phyloP scores from a whole-genome alignment of 2,888 invertebrate genomes.

The Brachyptera risi region DNA sequence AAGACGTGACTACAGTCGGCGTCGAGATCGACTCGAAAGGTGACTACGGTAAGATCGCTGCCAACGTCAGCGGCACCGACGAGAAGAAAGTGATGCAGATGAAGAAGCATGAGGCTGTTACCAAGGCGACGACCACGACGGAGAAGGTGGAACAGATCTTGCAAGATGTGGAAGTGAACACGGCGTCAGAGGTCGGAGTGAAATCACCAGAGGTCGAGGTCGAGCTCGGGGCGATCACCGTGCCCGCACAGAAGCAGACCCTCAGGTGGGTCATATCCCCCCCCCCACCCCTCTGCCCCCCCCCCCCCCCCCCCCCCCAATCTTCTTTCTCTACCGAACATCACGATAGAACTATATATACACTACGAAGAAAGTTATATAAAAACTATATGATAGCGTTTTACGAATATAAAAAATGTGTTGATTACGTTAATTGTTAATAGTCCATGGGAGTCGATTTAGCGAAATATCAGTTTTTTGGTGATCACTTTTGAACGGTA shows the following conservation, averaged over 20 bases:
- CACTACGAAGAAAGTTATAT: too few species aligned
- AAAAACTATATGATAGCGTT: too few species aligned
- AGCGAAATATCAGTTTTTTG: too few species aligned
- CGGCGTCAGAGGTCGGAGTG: slow-evolving; percentile 30
- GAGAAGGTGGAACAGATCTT: slow-evolving; percentile 34
- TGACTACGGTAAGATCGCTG: slow-evolving; percentile 35
- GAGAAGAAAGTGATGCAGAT: slow-evolving; percentile 37
- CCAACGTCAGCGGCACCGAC: slow-evolving; percentile 32
- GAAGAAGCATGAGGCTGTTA: slow-evolving; percentile 30
- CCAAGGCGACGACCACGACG: slow-evolving; percentile 31
- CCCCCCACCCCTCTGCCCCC: too few species aligned
- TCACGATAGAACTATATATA: too few species aligned
- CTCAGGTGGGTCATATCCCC: not conserved
- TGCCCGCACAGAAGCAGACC: slow-evolving; percentile 27
- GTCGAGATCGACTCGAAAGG: slow-evolving; percentile 35
- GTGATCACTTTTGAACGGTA: too few species aligned
- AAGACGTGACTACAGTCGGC: not conserved
- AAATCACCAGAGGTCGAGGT: slow-evolving; percentile 26
- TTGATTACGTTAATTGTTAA: too few species aligned
- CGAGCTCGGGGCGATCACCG: slow-evolving; percentile 28
- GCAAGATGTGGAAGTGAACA: slow-evolving; percentile 28
- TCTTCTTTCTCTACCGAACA: too few species aligned
- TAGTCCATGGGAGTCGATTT: too few species aligned
- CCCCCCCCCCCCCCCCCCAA: too few species aligned
- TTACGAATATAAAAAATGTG: too few species aligned